Percentiles rank a stretch among this genome's conserved stretches.
phyloP scores from a whole-genome alignment of 2,113 vertebrate species.

The human region GRCh38 chr15:35875001-35875500 shows the following conservation, averaged over 20 bases:
- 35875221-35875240: conserved; percentile 21
- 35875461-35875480: not conserved
- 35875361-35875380: not conserved
- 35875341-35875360: not conserved
- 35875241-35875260: not conserved
- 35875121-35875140: not conserved
- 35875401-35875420: not conserved
- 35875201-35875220: not conserved
- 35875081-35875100: not conserved
- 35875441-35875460: not conserved
- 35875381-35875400: not conserved
- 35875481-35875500: not conserved
- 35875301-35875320: not conserved
- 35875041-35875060: not conserved
- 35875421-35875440: not conserved
- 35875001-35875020: not conserved
- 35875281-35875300: not conserved
- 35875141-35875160: not conserved
- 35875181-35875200: not conserved
- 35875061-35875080: not conserved
- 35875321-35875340: not conserved
- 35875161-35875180: not conserved
- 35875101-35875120: not conserved
- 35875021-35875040: not conserved
- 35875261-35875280: not conserved